Percentiles rank a stretch among this genome's conserved stretches.
Evolutionary conservation across 1,140 invertebrate species (phyloP).

Genomic region (Daktulosphaira vitifoliae): DNA sequence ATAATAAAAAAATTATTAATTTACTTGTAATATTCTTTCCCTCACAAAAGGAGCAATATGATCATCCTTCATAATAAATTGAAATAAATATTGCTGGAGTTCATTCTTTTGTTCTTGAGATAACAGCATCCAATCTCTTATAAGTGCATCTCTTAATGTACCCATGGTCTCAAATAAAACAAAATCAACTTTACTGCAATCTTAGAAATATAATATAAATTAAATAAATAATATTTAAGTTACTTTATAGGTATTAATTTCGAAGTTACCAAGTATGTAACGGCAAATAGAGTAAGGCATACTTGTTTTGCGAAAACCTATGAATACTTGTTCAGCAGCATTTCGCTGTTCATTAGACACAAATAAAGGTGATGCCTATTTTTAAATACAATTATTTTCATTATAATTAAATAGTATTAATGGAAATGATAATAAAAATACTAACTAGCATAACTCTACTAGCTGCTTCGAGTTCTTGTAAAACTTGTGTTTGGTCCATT

Average conservation of each 20-base stretch:
- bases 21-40: slow-evolving; percentile 60
- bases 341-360: slow-evolving; percentile 67
- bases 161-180: slow-evolving; percentile 78
- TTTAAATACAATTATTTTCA: slow-evolving; percentile 37
- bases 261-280: slow-evolving; percentile 56
- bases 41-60: slow-evolving; percentile 52
- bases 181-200: slow-evolving; percentile 67
- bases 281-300: slow-evolving; percentile 71
- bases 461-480: slow-evolving; percentile 57
- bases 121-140: slow-evolving; percentile 70
- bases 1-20: too few species aligned
- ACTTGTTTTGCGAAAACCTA: slow-evolving; percentile 72
- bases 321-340: slow-evolving; percentile 67
- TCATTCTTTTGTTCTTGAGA: slow-evolving; percentile 57
- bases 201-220: slow-evolving; percentile 43
- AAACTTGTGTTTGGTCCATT: slow-evolving; percentile 40
- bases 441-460: slow-evolving; percentile 61
- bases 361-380: slow-evolving; percentile 71
- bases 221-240: not conserved
- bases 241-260: not conserved
- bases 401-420: slow-evolving; percentile 24
- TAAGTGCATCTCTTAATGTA: slow-evolving; percentile 71
- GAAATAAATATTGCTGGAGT: slow-evolving; percentile 67
- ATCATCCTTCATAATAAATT: slow-evolving; percentile 62
- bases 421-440: slow-evolving; percentile 34